phyloP scores from a whole-genome alignment of 2,797 vertebrate species.

The Poeciliopsis infans region DNA sequence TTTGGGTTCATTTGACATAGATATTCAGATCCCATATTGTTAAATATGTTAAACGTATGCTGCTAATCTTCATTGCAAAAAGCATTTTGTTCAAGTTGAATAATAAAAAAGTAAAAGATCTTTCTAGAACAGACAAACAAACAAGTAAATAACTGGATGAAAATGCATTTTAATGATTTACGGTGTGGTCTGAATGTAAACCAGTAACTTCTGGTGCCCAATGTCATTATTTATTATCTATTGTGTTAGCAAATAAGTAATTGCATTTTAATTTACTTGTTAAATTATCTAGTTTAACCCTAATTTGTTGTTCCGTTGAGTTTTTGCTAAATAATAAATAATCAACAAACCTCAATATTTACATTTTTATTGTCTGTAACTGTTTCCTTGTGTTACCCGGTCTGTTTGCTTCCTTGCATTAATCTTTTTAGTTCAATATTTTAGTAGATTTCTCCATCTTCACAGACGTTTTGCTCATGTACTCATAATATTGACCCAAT shows the following conservation, averaged over 20 bases:
- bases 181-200: neutral
- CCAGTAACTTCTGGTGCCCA: neutral
- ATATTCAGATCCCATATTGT: neutral
- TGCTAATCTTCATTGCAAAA: neutral
- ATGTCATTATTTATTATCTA: no score
- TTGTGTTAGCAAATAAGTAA: neutral
- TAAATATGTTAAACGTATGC: neutral
- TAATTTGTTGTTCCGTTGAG: neutral
- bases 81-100: neutral
- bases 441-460: neutral
- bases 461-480: neutral
- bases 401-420: neutral
- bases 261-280: no score
- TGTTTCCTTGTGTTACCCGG: neutral
- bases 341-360: neutral
- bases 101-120: neutral
- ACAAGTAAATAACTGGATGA: neutral
- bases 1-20: constrained; percentile 1
- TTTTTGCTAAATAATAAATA: neutral
- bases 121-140: neutral
- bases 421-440: neutral
- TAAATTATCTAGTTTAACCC: no score
- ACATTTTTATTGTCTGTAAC: neutral
- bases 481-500: no score
- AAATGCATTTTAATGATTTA: neutral